A percentile compares a stretch with the other conserved stretches of the same genome.
These are phyloP conservation scores for Lordiphosa collinella DNA, from an alignment of 1,140 invertebrate species.

Conservation along the genomic window DNA sequence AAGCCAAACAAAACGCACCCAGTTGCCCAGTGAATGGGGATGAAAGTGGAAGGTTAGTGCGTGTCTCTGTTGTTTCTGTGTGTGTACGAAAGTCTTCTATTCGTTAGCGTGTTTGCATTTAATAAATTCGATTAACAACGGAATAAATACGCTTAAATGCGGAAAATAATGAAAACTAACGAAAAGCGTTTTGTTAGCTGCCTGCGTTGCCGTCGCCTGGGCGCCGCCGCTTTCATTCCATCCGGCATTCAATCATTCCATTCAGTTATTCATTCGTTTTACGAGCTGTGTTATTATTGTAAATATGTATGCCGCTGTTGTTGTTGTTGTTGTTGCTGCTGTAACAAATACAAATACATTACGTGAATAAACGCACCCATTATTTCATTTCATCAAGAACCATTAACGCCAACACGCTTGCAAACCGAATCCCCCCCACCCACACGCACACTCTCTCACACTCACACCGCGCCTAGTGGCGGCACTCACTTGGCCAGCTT, in stretches of 20 bases:
- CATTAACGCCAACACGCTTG: slow-evolving; percentile 75
- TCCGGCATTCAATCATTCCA: slow-evolving; percentile 70
- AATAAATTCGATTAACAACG: slow-evolving; percentile 78
- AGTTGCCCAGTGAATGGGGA: slow-evolving; percentile 8
- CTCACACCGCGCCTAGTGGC: slow-evolving; percentile 45
- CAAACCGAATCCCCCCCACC: slow-evolving; percentile 15
- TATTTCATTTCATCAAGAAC: slow-evolving; percentile 78
- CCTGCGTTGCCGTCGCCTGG: slow-evolving; percentile 44
- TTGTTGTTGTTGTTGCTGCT: slow-evolving; percentile 43
- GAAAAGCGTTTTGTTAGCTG: slow-evolving; percentile 73
- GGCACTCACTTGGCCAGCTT: slow-evolving; percentile 50
- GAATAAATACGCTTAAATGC: slow-evolving; percentile 78
- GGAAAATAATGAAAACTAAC: slow-evolving; percentile 78
- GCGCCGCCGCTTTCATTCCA: slow-evolving; percentile 65
- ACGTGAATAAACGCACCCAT: slow-evolving; percentile 78
- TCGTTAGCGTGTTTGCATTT: slow-evolving; percentile 75
- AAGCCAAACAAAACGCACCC: slow-evolving; percentile 71
- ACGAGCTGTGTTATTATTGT: slow-evolving; percentile 77
- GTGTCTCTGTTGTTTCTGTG: neutral
- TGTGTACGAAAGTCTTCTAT: slow-evolving; percentile 16
- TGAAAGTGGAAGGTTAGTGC: slow-evolving; percentile 28
- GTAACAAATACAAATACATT: slow-evolving; percentile 78
- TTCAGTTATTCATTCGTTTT: slow-evolving; percentile 71
- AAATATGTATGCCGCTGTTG: slow-evolving; percentile 49
- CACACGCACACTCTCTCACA: neutral